Conservation (phyloP, 2,888 invertebrate species). For the Caradrina clavipalpis region DNA sequence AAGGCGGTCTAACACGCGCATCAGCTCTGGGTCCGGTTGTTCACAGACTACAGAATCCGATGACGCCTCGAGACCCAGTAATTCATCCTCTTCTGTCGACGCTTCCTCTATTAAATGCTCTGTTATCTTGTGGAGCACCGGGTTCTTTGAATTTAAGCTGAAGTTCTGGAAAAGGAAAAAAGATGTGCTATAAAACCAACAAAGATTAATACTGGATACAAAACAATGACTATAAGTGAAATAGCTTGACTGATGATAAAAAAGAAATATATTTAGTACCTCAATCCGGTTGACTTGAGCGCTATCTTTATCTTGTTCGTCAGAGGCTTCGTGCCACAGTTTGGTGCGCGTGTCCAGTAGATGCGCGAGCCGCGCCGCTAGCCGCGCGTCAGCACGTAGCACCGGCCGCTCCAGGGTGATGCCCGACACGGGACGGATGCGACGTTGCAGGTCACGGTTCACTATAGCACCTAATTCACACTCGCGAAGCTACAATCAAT, state of each 20-base stretch:
- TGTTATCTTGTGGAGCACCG: slow-evolving; percentile 98
- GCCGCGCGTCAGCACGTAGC: slow-evolving; percentile 97
- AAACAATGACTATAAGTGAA: too few species aligned
- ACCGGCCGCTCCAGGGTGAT: slow-evolving; percentile 97
- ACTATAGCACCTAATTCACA: slow-evolving; percentile 98
- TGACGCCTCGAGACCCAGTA: slow-evolving; percentile 92
- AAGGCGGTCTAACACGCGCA: slow-evolving; percentile 94
- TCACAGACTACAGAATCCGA: slow-evolving; percentile 76
- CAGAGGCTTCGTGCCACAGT: slow-evolving; percentile 91
- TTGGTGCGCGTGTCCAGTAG: slow-evolving; percentile 96
- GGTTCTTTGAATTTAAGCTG: slow-evolving; percentile 96
- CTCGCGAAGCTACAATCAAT: slow-evolving; percentile 93
- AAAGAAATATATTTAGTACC: slow-evolving; percentile 43
- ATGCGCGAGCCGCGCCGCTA: slow-evolving; percentile 97
- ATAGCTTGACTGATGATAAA: not conserved
- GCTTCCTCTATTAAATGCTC: slow-evolving; percentile 99
- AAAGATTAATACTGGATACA: not conserved
- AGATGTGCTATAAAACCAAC: not conserved
- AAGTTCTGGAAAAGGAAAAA: slow-evolving; percentile 74
- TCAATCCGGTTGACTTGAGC: slow-evolving; percentile 60
- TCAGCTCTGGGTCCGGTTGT: slow-evolving; percentile 82
- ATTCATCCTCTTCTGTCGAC: slow-evolving; percentile 99
- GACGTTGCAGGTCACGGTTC: slow-evolving; percentile 98
- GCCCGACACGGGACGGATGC: slow-evolving; percentile 97
- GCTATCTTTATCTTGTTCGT: slow-evolving; percentile 68